These are phyloP conservation scores for Vireo griseus DNA, from an alignment of 2,797 vertebrate species.

Conservation along the genomic window DNA sequence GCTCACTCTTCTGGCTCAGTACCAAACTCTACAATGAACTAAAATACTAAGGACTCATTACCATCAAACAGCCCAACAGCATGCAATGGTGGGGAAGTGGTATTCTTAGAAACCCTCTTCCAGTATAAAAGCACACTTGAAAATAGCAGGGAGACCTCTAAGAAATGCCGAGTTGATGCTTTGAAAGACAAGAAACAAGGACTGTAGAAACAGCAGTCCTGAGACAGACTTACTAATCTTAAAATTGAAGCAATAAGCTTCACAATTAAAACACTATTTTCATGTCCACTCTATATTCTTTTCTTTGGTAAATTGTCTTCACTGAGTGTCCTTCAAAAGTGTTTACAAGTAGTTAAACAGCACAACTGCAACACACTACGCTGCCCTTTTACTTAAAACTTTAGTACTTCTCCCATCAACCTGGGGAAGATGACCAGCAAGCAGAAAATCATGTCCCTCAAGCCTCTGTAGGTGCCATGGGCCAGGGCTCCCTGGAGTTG, in stretches of 20 bases:
- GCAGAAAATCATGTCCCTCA: accelerated
- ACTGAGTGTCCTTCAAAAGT: not conserved
- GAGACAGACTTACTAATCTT: not conserved
- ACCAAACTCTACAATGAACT: not conserved
- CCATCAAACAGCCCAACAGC: not conserved
- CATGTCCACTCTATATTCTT: accelerated
- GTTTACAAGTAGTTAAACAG: not conserved
- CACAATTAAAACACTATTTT: not conserved
- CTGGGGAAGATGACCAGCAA: not conserved
- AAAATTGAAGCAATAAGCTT: not conserved
- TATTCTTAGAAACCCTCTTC: not conserved
- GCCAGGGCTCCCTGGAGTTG: not conserved
- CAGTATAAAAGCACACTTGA: not conserved
- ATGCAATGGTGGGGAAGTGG: not conserved
- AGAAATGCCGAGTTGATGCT: not conserved
- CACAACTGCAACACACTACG: not conserved
- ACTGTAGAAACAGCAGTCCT: not conserved
- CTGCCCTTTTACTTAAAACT: not conserved
- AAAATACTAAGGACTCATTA: not conserved
- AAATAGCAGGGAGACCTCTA: not conserved
- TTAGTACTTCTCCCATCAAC: not conserved
- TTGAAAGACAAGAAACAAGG: not conserved
- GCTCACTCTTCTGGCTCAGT: not conserved
- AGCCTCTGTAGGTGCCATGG: accelerated
- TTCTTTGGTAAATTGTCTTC: not conserved